These are phyloP conservation scores for Aurelia coerulea DNA, from an alignment of 30 jellyfish, hydroid and myxozoan genomes.

Conservation along the genomic window DNA sequence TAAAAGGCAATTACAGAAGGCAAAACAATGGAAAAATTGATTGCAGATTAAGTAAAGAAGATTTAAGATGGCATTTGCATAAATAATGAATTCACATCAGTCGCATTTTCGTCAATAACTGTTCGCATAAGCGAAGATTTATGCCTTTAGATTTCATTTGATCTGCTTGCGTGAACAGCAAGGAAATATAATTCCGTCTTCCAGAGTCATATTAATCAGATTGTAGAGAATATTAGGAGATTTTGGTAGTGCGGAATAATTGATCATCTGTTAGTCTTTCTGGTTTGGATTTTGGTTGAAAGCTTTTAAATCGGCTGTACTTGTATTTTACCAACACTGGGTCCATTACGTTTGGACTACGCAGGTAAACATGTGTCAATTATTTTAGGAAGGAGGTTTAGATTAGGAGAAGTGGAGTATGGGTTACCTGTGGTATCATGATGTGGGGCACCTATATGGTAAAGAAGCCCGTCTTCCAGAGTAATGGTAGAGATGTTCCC, in stretches of 20 bases:
- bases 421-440: too few relatives aligned
- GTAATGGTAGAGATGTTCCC: too few relatives aligned
- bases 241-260: slow-evolving; percentile 54
- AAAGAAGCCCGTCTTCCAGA: too few relatives aligned
- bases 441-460: too few relatives aligned
- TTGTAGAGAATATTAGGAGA: slow-evolving; percentile 39
- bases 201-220: slow-evolving; percentile 51
- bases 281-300: slow-evolving; percentile 60
- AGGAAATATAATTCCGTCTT: slow-evolving; percentile 46
- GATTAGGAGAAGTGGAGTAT: too few relatives aligned
- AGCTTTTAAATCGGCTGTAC: slow-evolving; percentile 21
- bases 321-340: not conserved
- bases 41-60: slow-evolving; percentile 42
- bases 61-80: slow-evolving; percentile 36
- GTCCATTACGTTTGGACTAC: too few relatives aligned
- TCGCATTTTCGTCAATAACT: slow-evolving; percentile 37
- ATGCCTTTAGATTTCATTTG: slow-evolving; percentile 18
- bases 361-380: too few relatives aligned
- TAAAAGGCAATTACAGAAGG: too few relatives aligned
- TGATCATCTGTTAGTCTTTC: slow-evolving; percentile 64
- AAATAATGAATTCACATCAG: slow-evolving; percentile 31
- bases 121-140: slow-evolving; percentile 37
- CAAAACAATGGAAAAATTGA: too few relatives aligned
- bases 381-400: too few relatives aligned
- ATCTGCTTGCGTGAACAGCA: slow-evolving; percentile 63